These are phyloP conservation scores for Gymnopithys bicolor DNA, from an alignment of 2,797 vertebrate genomes.

Conservation along the genomic window DNA sequence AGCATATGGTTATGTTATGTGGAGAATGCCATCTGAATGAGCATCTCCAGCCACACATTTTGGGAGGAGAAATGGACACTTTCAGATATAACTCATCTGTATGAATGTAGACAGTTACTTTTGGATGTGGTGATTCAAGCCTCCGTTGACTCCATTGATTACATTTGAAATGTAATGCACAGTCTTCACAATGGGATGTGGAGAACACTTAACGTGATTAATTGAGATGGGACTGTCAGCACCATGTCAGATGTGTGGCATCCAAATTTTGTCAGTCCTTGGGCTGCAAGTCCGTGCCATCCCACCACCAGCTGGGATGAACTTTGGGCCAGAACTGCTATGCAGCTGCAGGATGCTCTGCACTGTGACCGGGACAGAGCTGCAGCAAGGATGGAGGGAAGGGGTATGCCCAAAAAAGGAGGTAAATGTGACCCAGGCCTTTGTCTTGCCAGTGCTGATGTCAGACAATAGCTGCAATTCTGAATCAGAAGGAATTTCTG, in stretches of 20 bases:
- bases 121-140: not conserved
- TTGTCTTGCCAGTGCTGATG: not conserved
- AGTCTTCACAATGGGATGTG: not conserved
- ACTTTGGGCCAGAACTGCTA: not conserved
- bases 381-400: not conserved
- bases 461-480: not conserved
- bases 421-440: not conserved
- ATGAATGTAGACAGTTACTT: not conserved
- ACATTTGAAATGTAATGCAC: not conserved
- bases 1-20: too few relatives aligned
- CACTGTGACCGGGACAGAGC: not conserved
- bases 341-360: slow-evolving; percentile 4
- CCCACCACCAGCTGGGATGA: not conserved
- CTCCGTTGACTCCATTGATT: not conserved
- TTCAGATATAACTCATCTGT: not conserved
- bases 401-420: not conserved
- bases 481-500: slow-evolving; percentile 17
- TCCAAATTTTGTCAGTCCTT: slow-evolving; percentile 4
- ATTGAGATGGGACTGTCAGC: slow-evolving; percentile 22
- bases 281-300: slow-evolving; percentile 12
- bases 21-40: not conserved
- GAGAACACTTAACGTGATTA: not conserved
- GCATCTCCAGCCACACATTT: not conserved
- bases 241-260: not conserved
- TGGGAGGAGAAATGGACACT: not conserved